A percentile compares a stretch with the other conserved stretches of the same genome.
phyloP scores from a whole-genome alignment of 2,113 vertebrate genomes.

The Scophthalmus maximus region DNA sequence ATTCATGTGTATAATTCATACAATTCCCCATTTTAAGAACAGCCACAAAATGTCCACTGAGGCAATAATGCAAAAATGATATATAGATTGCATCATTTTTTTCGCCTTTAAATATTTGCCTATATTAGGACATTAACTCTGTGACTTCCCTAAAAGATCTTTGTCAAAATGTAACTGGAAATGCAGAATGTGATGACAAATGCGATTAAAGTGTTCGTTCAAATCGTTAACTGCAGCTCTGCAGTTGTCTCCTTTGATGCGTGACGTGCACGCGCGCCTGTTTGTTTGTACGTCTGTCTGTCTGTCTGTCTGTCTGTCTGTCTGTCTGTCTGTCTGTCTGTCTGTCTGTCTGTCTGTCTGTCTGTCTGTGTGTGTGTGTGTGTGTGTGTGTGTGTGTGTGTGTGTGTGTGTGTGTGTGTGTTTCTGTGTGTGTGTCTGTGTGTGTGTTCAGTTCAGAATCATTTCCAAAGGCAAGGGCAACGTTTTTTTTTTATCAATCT shows the following conservation, averaged over 20 bases:
- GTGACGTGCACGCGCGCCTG: background rate
- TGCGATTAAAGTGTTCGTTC: background rate
- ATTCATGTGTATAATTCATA: too few relatives aligned
- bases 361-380: background rate
- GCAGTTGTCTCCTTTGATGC: background rate
- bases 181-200: too few relatives aligned
- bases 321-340: background rate
- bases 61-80: too few relatives aligned
- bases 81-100: background rate
- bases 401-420: background rate
- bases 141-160: background rate
- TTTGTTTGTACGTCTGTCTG: background rate
- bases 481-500: background rate
- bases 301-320: slow-evolving; percentile 5
- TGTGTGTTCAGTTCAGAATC: slow-evolving; percentile 50
- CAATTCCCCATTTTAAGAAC: too few relatives aligned
- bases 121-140: too few relatives aligned
- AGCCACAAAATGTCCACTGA: too few relatives aligned
- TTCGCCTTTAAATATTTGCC: background rate
- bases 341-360: slow-evolving; percentile 6
- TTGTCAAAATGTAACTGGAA: background rate
- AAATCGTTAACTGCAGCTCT: background rate
- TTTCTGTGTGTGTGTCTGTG: background rate
- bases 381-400: background rate
- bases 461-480: slow-evolving; percentile 67